Evolutionary conservation across 2,113 vertebrate genomes (phyloP).

Genomic region (Prunella fulvescens): DNA sequence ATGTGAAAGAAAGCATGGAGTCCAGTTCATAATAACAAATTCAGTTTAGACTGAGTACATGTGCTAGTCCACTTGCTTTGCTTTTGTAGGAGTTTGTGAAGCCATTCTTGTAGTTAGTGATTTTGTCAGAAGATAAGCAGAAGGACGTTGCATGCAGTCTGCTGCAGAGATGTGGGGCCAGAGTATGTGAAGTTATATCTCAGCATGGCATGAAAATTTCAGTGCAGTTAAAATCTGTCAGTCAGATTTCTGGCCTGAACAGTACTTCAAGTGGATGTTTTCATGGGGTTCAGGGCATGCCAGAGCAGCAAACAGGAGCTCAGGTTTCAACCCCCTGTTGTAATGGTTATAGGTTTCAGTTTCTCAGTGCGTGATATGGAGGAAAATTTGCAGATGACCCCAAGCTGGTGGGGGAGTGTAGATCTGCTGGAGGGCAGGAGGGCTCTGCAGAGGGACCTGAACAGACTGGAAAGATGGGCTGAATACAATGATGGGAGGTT

Average conservation of each 20-base stretch:
- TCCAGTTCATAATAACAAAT: not conserved
- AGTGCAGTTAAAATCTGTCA: not conserved
- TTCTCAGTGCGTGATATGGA: not conserved
- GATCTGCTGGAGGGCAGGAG: not conserved
- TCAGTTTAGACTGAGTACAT: not conserved
- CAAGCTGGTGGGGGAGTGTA: not conserved
- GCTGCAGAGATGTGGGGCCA: not conserved
- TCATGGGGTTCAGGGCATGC: not conserved
- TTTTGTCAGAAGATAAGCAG: not conserved
- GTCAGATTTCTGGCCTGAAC: not conserved
- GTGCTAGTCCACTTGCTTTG: not conserved
- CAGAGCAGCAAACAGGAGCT: not conserved
- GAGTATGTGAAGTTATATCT: not conserved
- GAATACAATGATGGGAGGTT: not conserved
- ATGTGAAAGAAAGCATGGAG: not conserved
- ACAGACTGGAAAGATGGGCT: not conserved
- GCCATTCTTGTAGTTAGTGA: not conserved
- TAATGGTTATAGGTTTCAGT: not conserved
- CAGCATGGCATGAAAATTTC: not conserved
- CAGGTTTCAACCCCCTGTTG: not conserved
- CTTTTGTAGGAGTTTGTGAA: not conserved
- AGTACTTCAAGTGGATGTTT: not conserved
- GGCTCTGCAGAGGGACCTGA: not conserved
- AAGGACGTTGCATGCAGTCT: accelerated
- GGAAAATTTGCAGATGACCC: not conserved